Evolutionary conservation across 2,113 vertebrate species (phyloP).

Genomic region (Grus americana): DNA sequence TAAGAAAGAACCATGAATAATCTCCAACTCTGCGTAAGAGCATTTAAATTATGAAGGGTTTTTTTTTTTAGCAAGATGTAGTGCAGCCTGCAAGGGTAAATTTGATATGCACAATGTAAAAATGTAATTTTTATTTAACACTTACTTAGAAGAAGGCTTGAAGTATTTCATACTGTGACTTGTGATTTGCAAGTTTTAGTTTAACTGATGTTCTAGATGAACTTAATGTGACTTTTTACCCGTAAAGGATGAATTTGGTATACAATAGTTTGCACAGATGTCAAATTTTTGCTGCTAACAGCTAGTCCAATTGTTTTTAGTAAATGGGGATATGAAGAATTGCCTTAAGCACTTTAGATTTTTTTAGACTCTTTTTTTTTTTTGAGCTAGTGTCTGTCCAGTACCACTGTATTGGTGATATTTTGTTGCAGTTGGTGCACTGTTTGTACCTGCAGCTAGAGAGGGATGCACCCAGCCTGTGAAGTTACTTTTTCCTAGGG

Average conservation of each 20-base stretch:
- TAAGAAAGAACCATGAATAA: not conserved
- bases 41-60: not conserved
- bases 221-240: slow-evolving; percentile 5
- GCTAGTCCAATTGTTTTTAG: slow-evolving; percentile 39
- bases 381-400: slow-evolving; percentile 18
- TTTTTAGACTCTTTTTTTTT: not conserved
- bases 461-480: not conserved
- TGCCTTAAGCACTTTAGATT: slow-evolving; percentile 79
- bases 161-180: slow-evolving; percentile 17
- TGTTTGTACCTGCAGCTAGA: not conserved
- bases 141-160: not conserved
- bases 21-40: not conserved
- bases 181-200: not conserved
- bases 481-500: not conserved
- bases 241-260: not conserved
- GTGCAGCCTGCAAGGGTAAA: not conserved
- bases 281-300: slow-evolving; percentile 62
- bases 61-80: not conserved
- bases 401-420: slow-evolving; percentile 3
- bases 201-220: not conserved
- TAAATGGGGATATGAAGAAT: slow-evolving; percentile 62
- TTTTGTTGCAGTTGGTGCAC: not conserved
- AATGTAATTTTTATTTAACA: not conserved
- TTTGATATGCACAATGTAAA: slow-evolving; percentile 15
- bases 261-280: slow-evolving; percentile 48